A percentile compares a stretch with the other conserved stretches of the same genome.
Conservation (phyloP, 2,888 invertebrate genomes). For the Microctonus aethiopoides region DNA sequence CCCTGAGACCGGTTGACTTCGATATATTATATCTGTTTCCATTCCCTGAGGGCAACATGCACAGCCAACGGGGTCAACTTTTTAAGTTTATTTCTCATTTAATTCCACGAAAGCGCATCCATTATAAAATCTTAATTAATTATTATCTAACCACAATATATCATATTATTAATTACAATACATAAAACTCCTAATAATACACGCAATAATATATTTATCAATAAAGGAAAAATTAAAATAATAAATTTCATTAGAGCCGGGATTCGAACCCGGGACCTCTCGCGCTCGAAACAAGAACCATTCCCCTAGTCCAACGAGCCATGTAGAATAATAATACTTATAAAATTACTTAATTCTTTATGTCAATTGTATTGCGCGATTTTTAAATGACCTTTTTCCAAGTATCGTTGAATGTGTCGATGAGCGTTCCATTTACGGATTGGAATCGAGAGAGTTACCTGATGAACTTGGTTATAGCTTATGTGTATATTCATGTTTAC, state of each 20-base stretch:
- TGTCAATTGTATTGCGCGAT: not conserved
- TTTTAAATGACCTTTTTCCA: constrained; percentile 10
- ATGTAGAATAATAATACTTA: too few relatives aligned
- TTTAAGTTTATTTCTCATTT: not conserved
- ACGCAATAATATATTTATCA: constrained; percentile 3
- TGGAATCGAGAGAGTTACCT: constrained; percentile 18
- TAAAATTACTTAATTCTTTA: too few relatives aligned
- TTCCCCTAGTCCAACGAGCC: too few relatives aligned
- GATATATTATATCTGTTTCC: not conserved
- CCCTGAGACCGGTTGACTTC: constrained; percentile 26
- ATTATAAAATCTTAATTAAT: not conserved
- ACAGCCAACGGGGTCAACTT: constrained; percentile 13
- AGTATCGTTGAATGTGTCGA: constrained; percentile 16
- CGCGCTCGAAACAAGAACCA: too few relatives aligned
- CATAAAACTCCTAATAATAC: not conserved
- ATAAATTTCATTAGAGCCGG: too few relatives aligned
- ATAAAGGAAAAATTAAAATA: too few relatives aligned
- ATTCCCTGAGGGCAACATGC: not conserved
- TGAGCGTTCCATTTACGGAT: constrained; percentile 20
- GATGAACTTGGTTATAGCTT: not conserved
- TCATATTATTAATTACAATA: not conserved
- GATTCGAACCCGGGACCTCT: too few relatives aligned
- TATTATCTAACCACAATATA: not conserved
- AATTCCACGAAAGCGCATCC: not conserved
- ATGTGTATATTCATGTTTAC: not conserved